Percentiles rank a stretch among this genome's conserved stretches.
These are phyloP conservation scores for Trichogramma dendrolimi DNA, from an alignment of 2,888 invertebrate genomes.

Conservation along the genomic window DNA sequence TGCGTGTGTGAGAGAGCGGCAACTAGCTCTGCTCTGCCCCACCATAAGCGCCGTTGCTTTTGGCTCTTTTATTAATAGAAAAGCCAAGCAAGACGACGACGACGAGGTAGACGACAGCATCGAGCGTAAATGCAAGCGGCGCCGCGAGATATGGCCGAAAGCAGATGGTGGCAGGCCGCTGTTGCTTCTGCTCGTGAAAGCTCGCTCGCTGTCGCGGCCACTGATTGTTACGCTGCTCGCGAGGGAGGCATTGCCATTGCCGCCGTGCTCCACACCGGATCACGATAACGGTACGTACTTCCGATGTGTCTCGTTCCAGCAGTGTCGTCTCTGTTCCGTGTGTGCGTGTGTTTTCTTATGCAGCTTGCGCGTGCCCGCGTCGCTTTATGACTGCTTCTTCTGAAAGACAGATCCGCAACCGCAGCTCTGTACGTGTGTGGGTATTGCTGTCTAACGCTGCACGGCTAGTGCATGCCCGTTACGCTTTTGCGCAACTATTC, in stretches of 20 bases:
- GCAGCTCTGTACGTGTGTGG: not conserved
- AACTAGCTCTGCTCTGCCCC: not conserved
- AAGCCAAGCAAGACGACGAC: not conserved
- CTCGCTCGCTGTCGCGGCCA: too few species aligned
- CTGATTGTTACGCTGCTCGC: too few species aligned
- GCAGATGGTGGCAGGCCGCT: too few species aligned
- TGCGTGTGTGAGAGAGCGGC: not conserved
- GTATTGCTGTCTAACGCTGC: not conserved
- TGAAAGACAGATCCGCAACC: not conserved
- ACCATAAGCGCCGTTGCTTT: too few species aligned
- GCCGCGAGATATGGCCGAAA: too few species aligned
- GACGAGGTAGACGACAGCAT: too few species aligned
- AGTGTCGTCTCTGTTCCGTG: not conserved
- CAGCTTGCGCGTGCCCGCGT: not conserved
- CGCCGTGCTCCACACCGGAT: not conserved
- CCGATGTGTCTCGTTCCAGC: slow-evolving; percentile 4
- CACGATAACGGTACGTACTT: slow-evolving; percentile 26
- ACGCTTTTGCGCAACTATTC: too few species aligned
- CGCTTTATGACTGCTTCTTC: not conserved
- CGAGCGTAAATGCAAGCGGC: too few species aligned
- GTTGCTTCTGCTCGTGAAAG: too few species aligned
- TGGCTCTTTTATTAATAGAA: not conserved
- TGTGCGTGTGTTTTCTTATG: not conserved
- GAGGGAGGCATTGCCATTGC: too few species aligned
- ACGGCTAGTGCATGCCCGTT: not conserved